Percentiles rank a stretch among this genome's conserved stretches.
phyloP scores from a whole-genome alignment of 64 coral and sea anemone species.

The Catalaphyllia jardinei region DNA sequence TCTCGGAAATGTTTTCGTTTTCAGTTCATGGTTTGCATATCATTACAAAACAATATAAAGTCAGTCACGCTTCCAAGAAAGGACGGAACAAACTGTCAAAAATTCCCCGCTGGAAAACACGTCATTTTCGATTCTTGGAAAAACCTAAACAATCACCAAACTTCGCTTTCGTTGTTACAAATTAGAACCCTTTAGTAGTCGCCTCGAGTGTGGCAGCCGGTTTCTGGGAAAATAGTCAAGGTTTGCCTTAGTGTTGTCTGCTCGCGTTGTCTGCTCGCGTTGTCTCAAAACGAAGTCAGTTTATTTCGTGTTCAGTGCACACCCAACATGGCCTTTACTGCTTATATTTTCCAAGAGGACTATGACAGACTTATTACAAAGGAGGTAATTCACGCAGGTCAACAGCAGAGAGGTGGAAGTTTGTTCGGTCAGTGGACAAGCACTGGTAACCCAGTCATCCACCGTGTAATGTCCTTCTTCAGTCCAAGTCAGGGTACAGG shows the following conservation, averaged over 20 bases:
- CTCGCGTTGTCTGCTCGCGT: not conserved
- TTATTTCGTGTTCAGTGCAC: not conserved
- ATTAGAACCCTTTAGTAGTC: not conserved
- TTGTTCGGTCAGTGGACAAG: constrained; percentile 27
- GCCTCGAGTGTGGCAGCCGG: not conserved
- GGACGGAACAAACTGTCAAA: constrained; percentile 26
- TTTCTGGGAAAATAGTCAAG: not conserved
- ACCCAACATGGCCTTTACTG: not conserved
- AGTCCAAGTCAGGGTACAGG: no score
- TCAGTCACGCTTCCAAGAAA: constrained; percentile 36
- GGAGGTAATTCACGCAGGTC: not conserved
- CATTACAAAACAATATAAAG: not conserved
- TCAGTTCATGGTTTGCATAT: constrained; percentile 5
- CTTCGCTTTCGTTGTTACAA: not conserved
- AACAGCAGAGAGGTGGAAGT: not conserved
- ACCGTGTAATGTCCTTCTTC: not conserved
- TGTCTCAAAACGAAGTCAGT: not conserved
- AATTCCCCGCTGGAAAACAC: not conserved
- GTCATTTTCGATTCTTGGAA: constrained; percentile 3
- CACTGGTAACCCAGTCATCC: constrained; percentile 43
- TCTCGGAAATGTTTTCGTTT: constrained; percentile 27
- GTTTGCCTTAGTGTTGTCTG: not conserved
- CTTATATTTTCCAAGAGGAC: constrained; percentile 26
- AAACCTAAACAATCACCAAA: not conserved
- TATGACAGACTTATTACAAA: not conserved